A percentile compares a stretch with the other conserved stretches of the same genome.
These are phyloP conservation scores for Plectrocnemia conspersa DNA, from an alignment of 1,140 invertebrate genomes.

Conservation along the genomic window DNA sequence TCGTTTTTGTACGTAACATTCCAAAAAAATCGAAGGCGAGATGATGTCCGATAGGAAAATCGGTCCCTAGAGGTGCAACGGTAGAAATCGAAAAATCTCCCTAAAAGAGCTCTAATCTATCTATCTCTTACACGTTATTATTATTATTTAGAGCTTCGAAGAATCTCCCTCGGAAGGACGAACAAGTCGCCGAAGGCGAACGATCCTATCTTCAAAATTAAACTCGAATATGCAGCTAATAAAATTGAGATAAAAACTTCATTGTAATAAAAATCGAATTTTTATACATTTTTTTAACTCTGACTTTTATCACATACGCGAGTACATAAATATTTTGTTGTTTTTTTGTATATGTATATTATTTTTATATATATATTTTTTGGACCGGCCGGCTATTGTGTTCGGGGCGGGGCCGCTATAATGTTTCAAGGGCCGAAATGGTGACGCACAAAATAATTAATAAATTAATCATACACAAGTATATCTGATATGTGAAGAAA, in stretches of 20 bases:
- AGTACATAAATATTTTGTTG: neutral
- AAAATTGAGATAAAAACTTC: constrained; percentile 25
- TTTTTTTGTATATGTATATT: constrained; percentile 8
- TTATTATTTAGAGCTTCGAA: too few relatives aligned
- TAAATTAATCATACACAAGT: too few relatives aligned
- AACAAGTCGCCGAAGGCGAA: constrained; percentile 14
- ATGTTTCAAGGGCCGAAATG: constrained; percentile 13
- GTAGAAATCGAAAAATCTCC: too few relatives aligned
- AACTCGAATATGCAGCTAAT: constrained; percentile 23
- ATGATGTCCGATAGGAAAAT: too few relatives aligned
- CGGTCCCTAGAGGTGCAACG: too few relatives aligned
- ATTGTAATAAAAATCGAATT: constrained; percentile 25
- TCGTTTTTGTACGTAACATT: too few relatives aligned
- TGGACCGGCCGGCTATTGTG: constrained; percentile 13
- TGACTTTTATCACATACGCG: neutral
- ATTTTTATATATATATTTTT: constrained; percentile 13
- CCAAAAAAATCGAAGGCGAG: too few relatives aligned
- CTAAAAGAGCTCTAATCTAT: too few relatives aligned
- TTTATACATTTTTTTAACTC: constrained; percentile 6
- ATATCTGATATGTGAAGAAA: too few relatives aligned
- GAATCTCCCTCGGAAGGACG: constrained; percentile 18
- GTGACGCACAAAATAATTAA: too few relatives aligned
- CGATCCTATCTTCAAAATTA: constrained; percentile 20
- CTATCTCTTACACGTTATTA: too few relatives aligned
- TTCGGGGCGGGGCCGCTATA: constrained; percentile 17